Base-by-base conservation (phyloP, 35 echinoderm and acorn worm genomes). In the Eucidaris tribuloides region DNA sequence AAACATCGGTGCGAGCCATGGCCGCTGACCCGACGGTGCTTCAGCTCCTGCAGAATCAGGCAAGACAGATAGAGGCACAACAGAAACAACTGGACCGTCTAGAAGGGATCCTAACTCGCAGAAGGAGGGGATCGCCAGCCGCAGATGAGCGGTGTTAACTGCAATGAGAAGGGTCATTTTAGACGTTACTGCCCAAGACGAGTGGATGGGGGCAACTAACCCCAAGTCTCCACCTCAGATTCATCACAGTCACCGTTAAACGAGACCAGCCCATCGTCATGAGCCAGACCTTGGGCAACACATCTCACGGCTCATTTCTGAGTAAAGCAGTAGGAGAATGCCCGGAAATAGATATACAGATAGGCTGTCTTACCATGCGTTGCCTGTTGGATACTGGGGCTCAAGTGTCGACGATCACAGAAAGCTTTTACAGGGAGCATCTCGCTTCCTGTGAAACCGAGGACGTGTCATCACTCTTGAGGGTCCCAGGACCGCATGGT, bases 301-400 rank as follows among this genome's bases (percentile, higher is more conserved):
- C 78, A 41, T 43, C 29, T 34, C 18, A 82, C 40, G 79, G 55
- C 79, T 82, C 79, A 34, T 5, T 29, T 14, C 54, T 88, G 37
- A 30, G 39, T 17, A 87, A 59, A 56, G 85, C 91, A 39, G 82
- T 88, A 66, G 85, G 91, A 5, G 32, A 89, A 17, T 89, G 85
- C 78, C 86, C 85, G 5, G 81, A 85, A 48, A 50, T 71, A 3
- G 44, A 25, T 27, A 41, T 89, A 9, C 6, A 64, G 50, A 1
- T 94, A 48, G 84, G 74, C 11, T 5, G 28, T 36, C 23, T 30
- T 14, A 54, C 19, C 13, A 55, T 94, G 39, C 18, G 82, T 28
- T 94, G 92, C 79, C 54, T 96, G 43, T 43, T 90, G 3, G 82
- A 96, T 58, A 90, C 87, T 42, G 77, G 83, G 42, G 87, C 87